Evolutionary conservation across 2,888 invertebrate genomes (phyloP).

Genomic region (Megastigmus dorsalis): DNA sequence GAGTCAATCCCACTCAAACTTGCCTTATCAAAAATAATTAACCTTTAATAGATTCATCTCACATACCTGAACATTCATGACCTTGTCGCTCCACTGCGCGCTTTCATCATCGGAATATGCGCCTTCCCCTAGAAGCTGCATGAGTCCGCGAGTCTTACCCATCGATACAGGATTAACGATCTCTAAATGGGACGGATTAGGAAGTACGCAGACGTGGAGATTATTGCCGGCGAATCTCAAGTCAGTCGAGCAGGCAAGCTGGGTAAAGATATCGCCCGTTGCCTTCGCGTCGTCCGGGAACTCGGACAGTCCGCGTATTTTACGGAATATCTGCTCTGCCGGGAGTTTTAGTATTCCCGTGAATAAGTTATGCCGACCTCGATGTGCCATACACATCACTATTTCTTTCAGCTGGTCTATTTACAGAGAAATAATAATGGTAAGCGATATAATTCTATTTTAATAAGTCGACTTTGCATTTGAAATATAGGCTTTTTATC

Average conservation of each 20-base stretch:
- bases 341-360: conserved; percentile 89
- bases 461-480: too few relatives aligned
- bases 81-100: conserved; percentile 80
- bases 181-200: conserved; percentile 98
- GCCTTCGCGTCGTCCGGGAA: conserved; percentile 86
- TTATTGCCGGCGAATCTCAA: conserved; percentile 80
- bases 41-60: too few relatives aligned
- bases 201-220: conserved; percentile 88
- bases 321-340: conserved; percentile 90
- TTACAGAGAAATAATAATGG: too few relatives aligned
- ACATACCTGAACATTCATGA: conserved; percentile 83
- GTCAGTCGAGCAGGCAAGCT: conserved; percentile 90
- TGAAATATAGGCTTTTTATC: too few relatives aligned
- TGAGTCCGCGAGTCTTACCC: conserved; percentile 93
- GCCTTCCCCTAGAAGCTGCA: conserved; percentile 83
- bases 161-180: conserved; percentile 95
- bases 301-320: conserved; percentile 91
- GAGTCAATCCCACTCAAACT: too few relatives aligned
- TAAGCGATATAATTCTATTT: too few relatives aligned
- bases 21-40: too few relatives aligned
- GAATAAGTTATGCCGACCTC: conserved; percentile 92
- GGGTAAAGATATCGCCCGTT: conserved; percentile 94
- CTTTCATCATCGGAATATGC: conserved; percentile 80
- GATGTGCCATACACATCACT: conserved; percentile 93
- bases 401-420: too few relatives aligned